A percentile compares a stretch with the other conserved stretches of the same genome.
Evolutionary conservation across 2,888 invertebrate genomes (phyloP).

Genomic region (Trissoscelio sp.): DNA sequence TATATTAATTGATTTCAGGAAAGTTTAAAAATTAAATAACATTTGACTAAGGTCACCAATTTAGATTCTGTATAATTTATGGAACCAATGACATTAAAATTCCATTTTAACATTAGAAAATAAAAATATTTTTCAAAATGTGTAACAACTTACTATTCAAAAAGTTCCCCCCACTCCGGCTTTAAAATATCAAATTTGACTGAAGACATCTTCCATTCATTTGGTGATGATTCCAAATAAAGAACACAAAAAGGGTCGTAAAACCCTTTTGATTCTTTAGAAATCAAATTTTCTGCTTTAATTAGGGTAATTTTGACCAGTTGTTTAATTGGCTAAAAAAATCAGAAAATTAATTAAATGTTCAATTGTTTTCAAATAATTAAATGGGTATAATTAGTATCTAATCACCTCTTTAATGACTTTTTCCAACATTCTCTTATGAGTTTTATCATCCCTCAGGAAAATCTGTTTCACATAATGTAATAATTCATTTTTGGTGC

Average conservation of each 20-base stretch:
- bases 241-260: constrained; percentile 26
- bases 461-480: constrained; percentile 26
- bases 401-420: constrained; percentile 19
- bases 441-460: constrained; percentile 19
- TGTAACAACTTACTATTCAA: constrained; percentile 33
- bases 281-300: constrained; percentile 13
- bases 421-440: constrained; percentile 21
- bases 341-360: background rate
- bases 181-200: background rate
- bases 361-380: background rate
- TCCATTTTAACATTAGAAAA: no score
- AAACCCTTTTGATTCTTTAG: background rate
- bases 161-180: constrained; percentile 23
- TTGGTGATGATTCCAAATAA: constrained; percentile 27
- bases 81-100: no score
- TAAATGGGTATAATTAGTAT: background rate
- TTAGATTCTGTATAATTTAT: no score
- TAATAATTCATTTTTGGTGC: background rate
- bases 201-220: background rate
- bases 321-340: constrained; percentile 19
- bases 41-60: no score
- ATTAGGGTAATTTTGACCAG: background rate
- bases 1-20: no score
- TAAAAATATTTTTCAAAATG: no score
- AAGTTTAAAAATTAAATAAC: no score